Percentiles rank a stretch among this genome's conserved stretches.
These are phyloP conservation scores for Proteles cristata DNA, from an alignment of 2,113 vertebrate genomes.

Conservation along the genomic window DNA sequence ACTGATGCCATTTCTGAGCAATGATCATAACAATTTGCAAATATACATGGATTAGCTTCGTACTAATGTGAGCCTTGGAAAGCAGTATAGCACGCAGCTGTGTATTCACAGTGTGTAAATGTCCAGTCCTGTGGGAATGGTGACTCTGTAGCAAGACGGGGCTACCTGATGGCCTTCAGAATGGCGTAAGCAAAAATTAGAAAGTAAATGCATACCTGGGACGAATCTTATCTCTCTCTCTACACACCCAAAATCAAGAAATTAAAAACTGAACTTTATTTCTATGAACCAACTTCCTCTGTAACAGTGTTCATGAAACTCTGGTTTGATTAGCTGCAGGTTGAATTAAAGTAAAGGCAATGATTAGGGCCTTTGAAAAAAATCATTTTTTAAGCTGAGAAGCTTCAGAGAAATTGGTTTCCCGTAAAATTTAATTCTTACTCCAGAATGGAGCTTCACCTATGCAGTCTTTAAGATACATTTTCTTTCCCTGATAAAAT, in stretches of 20 bases:
- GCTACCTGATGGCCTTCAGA: neutral
- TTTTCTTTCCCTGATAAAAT: constrained; percentile 32
- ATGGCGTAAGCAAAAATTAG: neutral
- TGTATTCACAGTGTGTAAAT: neutral
- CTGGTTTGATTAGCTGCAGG: neutral
- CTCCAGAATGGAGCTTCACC: constrained; percentile 13
- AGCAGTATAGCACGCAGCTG: constrained; percentile 18
- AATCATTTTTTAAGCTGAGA: constrained; percentile 41
- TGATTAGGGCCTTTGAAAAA: constrained; percentile 25
- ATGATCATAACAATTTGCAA: constrained; percentile 71
- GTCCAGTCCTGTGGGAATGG: neutral
- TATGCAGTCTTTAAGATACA: neutral
- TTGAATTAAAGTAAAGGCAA: constrained; percentile 57
- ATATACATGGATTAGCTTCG: constrained; percentile 66
- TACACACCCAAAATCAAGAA: neutral
- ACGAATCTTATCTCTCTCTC: neutral
- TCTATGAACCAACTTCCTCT: neutral
- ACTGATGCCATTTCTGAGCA: constrained; percentile 70
- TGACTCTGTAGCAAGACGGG: neutral
- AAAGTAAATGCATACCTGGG: neutral
- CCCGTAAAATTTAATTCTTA: constrained; percentile 49
- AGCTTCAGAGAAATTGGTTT: constrained; percentile 45
- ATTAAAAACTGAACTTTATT: constrained; percentile 49
- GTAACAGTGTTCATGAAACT: neutral
- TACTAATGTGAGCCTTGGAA: constrained; percentile 61